Percentiles rank a stretch among this genome's conserved stretches.
These are phyloP conservation scores for Pelecanoides urinatrix DNA, from an alignment of 2,113 vertebrate species.

Conservation along the genomic window DNA sequence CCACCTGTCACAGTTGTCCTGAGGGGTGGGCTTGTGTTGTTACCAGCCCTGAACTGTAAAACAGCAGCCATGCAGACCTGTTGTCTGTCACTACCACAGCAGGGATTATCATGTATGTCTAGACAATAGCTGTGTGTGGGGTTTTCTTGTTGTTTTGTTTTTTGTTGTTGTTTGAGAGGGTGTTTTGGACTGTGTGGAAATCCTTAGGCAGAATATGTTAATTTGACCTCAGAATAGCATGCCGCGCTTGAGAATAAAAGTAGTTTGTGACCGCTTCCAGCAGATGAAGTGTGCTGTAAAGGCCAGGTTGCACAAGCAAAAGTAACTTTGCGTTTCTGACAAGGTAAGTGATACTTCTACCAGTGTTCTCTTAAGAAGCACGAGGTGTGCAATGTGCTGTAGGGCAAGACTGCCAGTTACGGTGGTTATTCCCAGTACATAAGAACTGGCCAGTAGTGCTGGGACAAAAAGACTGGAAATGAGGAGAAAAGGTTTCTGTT, in stretches of 20 bases:
- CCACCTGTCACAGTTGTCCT: not conserved
- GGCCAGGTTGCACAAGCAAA: accelerated
- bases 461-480: not conserved
- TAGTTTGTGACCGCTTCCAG: not conserved
- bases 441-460: not conserved
- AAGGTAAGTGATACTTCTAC: too few species aligned
- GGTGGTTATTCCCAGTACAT: not conserved
- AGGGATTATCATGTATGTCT: not conserved
- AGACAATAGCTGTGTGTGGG: too few species aligned
- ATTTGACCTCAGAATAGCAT: not conserved
- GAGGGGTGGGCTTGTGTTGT: not conserved
- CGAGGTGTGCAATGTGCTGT: accelerated
- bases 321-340: not conserved
- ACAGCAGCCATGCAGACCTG: not conserved
- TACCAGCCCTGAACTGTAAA: not conserved
- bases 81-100: not conserved
- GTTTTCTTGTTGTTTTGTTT: too few species aligned
- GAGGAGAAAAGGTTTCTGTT: not conserved
- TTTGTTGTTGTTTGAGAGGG: too few species aligned
- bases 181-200: not conserved
- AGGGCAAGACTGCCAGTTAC: not conserved
- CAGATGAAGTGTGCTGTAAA: accelerated
- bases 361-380: accelerated
- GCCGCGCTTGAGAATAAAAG: not conserved
- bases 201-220: not conserved